Base-by-base conservation (phyloP, 2,888 invertebrate genomes). In the Molorchus minor region DNA sequence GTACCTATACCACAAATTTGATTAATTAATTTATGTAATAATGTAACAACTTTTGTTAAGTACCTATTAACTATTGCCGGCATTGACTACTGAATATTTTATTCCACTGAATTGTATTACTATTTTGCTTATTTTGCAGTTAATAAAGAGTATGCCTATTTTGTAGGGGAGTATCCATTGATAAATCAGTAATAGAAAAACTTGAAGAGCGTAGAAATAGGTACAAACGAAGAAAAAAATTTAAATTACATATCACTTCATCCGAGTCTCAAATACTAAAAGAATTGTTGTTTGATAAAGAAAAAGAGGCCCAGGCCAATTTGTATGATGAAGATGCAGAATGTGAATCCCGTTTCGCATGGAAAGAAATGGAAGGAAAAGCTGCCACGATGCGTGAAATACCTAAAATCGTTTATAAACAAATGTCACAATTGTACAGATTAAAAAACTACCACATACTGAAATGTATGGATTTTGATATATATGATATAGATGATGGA, bases 121-220 rank as follows among this genome's bases (percentile, higher is more conserved):
- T n/a, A n/a, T n/a, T n/a, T n/a, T n/a, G n/a, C n/a, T n/a, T n/a
- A n/a, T n/a, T n/a, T n/a, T n/a, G n/a, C n/a, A n/a, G n/a, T n/a
- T n/a, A n/a, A n/a, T n/a, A n/a, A n/a, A n/a, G n/a, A 12, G 17
- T 20, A 53, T 45, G 2, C 30, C 29, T 59, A 45, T 51, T 49
- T 61, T 67, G 35, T 47, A 74, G 74, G 33, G 65, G 64, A 1
- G 61, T 64, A 13, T 62, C 69, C 43, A 60, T 65, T 12, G 67
- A 71, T 51, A 56, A 56, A 12, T 58, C 66, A n/a, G 74, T 71
- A 36, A 58, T 75, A 2, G 54, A 67, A 15, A 70, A 68, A 61
- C 58, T 79, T 7, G 74, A 76, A 58, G 75, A 77, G 47, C 58
- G 77, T 17, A 65, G 75, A 58, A 72, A 73, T 47, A 65, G 74